Evolutionary conservation across 2,113 vertebrate species (phyloP), one percentile per base, ranked within the genome.

Genomic region (Genyomyrus donnyi): DNA sequence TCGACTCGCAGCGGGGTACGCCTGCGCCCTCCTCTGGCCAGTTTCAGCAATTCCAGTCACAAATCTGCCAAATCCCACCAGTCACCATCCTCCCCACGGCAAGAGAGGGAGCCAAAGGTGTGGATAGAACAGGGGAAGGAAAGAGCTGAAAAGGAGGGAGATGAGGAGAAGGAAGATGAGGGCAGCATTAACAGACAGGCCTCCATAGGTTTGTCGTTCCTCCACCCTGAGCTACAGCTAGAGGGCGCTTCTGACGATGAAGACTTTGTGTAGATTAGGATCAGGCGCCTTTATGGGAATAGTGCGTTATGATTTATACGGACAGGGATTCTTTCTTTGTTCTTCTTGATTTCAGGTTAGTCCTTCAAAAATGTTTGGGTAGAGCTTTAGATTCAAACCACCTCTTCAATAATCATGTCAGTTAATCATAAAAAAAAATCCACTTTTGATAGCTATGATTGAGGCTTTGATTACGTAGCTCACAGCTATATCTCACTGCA

Each of bases 1-100:
- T 98, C 98, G 17, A 98, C 98, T 2, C 94, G 96, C 49, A 97
- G 97, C 0, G 98, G 98, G 0, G 97, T 98, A 90, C 97, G 96
- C 39, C 96, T 99, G 39, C 97, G 97, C 21, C 98, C 98, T 0
- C 98, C 98, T 3, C 95, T 99, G 3, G 98, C 98, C 94, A 99
- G 98, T 91, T 99, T 99, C 93, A 96, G 98, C 10, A 97, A 96
- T 0, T 95, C 96, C 70, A 97, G 92, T 87, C 95, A 96, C 27
- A 96, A 96, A 91, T 13, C 95, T 85, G 95, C 95, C 93, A 96
- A 95, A 91, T 94, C 93, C 90, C 93, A 94, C 86, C 93, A 93
- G 50, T 84, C 95, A 9, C 58, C 94, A 0, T 95, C 94, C 84
- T 35, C 92, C 84, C 90, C 95, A 85, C 83, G 7, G 45, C 83